Conservation (phyloP, 2,797 vertebrate genomes). For the Danio tinwini region DNA sequence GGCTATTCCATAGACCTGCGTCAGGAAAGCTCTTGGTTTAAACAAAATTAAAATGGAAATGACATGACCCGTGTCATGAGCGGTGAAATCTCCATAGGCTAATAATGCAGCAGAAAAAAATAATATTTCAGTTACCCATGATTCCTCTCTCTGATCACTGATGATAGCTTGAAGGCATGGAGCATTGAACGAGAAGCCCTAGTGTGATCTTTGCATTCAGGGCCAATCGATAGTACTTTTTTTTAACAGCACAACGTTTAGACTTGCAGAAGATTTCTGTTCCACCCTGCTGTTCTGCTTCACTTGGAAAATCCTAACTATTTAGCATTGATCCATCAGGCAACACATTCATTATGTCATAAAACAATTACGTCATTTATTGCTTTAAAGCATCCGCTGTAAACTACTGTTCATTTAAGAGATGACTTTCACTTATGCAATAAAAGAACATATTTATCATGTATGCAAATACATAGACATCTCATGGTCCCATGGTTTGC, state of each 20-base stretch:
- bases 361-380: not conserved
- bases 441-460: not conserved
- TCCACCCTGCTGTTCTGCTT: not conserved
- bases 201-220: conserved; percentile 14
- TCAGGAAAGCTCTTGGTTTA: conserved; percentile 49
- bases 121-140: not conserved
- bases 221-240: conserved; percentile 26
- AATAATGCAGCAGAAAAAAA: not conserved
- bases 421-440: not conserved
- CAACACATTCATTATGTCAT: not conserved
- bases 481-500: not conserved
- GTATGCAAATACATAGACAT: not conserved
- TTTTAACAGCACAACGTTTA: not conserved
- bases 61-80: not conserved
- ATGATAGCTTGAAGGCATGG: not conserved
- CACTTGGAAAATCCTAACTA: not conserved
- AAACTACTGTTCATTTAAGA: not conserved
- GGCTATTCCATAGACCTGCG: conserved; percentile 55
- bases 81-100: not conserved
- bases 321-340: not conserved
- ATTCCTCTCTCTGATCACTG: conserved; percentile 4
- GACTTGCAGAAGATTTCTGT: not conserved
- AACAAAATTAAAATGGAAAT: conserved; percentile 24
- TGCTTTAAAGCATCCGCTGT: not conserved
- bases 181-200: conserved; percentile 1